A percentile compares a stretch with the other conserved stretches of the same genome.
These are phyloP conservation scores for Rhogogaster chlorosoma DNA, from an alignment of 2,888 invertebrate genomes.

Conservation along the genomic window DNA sequence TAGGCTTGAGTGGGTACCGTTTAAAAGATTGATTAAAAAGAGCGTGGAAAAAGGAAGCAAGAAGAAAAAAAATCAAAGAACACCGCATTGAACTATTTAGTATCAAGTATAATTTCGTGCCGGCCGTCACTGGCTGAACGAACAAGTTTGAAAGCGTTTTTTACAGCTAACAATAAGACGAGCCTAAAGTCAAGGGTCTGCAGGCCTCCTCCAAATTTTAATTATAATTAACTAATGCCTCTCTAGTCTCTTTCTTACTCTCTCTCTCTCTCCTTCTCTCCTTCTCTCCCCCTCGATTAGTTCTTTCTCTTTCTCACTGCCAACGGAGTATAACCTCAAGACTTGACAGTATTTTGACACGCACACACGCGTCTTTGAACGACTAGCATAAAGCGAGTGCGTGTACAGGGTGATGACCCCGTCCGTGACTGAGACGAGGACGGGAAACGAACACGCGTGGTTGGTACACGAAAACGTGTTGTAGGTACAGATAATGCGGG, in stretches of 20 bases:
- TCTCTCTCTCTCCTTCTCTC: not conserved
- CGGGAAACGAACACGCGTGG: constrained; percentile 28
- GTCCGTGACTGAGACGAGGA: constrained; percentile 38
- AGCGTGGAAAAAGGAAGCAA: not conserved
- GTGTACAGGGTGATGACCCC: constrained; percentile 44
- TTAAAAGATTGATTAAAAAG: constrained; percentile 30
- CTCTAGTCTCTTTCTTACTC: not conserved
- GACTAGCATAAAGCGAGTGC: not conserved
- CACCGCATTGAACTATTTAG: not conserved
- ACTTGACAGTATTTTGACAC: constrained; percentile 34
- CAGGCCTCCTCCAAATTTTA: constrained; percentile 18
- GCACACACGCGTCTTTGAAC: constrained; percentile 9
- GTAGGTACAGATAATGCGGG: constrained; percentile 37
- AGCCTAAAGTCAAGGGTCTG: not conserved
- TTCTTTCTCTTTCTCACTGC: not conserved
- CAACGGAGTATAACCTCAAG: not conserved
- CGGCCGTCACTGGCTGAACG: not conserved
- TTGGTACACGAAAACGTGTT: constrained; percentile 32
- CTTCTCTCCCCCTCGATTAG: not conserved
- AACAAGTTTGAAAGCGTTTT: constrained; percentile 22
- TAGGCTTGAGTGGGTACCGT: constrained; percentile 4
- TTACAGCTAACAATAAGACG: not conserved
- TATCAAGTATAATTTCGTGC: constrained; percentile 1
- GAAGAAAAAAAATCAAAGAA: not conserved
- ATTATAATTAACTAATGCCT: constrained; percentile 36